These are phyloP conservation scores for Caenorhabditis wallacei DNA, from an alignment of 2,888 invertebrate species.

Conservation along the genomic window DNA sequence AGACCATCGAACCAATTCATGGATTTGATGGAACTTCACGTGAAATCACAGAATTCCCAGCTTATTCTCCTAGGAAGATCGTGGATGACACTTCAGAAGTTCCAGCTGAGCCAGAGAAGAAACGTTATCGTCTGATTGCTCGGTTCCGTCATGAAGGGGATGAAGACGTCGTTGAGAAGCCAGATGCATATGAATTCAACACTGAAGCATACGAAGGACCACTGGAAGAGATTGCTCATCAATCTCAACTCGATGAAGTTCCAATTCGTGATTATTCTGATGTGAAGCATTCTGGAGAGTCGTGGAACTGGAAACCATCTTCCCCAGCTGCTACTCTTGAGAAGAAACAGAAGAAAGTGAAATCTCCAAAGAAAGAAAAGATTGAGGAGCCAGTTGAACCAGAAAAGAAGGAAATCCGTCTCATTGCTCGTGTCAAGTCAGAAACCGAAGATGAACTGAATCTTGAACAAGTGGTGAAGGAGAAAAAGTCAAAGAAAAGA, in stretches of 20 bases:
- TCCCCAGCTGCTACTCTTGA: conserved; percentile 14
- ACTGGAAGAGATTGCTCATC: conserved; percentile 51
- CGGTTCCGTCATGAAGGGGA: conserved; percentile 66
- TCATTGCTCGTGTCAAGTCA: not conserved
- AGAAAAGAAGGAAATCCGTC: conserved; percentile 29
- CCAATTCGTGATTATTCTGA: conserved; percentile 52
- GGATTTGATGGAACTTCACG: conserved; percentile 21
- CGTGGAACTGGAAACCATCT: conserved; percentile 42
- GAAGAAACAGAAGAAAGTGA: conserved; percentile 47
- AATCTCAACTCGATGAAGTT: conserved; percentile 39
- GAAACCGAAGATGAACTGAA: conserved; percentile 21
- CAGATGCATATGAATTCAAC: conserved; percentile 43
- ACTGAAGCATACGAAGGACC: conserved; percentile 53
- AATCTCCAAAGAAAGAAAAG: conserved; percentile 42
- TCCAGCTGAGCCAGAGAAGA: conserved; percentile 15
- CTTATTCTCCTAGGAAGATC: conserved; percentile 28
- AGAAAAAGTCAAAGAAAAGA: conserved; percentile 36
- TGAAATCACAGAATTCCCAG: conserved; percentile 17
- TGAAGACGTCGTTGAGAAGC: conserved; percentile 63
- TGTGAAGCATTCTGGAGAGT: conserved; percentile 61
- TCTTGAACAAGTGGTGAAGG: not conserved
- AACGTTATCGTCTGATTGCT: conserved; percentile 51
- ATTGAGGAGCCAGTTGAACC: conserved; percentile 40
- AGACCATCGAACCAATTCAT: conserved; percentile 11
- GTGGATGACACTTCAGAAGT: not conserved